Conservation (phyloP, 1,140 invertebrate species). For the Drepana arcuata region DNA sequence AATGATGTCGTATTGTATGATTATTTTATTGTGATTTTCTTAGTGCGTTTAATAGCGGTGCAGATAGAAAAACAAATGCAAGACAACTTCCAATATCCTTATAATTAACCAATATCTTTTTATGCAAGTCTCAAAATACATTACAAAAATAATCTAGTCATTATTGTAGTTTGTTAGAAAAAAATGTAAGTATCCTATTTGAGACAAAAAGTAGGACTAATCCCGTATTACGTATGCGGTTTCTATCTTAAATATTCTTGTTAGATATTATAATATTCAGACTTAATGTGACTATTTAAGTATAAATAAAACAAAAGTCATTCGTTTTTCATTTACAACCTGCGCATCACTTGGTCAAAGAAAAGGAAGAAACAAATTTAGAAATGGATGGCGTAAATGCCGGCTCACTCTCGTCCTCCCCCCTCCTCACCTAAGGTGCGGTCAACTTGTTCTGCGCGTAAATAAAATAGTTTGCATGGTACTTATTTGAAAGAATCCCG, state of each 20-base stretch:
- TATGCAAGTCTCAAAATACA: constrained; percentile 41
- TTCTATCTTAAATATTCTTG: constrained; percentile 42
- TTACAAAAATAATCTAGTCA: constrained; percentile 62
- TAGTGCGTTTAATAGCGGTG: constrained; percentile 45
- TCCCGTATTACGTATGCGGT: constrained; percentile 31
- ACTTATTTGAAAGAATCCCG: too few relatives aligned
- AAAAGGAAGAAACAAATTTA: too few relatives aligned
- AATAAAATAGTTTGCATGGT: too few relatives aligned
- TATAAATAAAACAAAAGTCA: constrained; percentile 32
- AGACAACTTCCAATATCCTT: constrained; percentile 55
- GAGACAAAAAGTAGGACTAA: constrained; percentile 51
- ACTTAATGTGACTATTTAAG: constrained; percentile 49
- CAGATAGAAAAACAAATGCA: constrained; percentile 37
- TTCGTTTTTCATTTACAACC: too few relatives aligned
- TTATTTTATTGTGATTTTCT: constrained; percentile 43
- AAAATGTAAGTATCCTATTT: too few relatives aligned
- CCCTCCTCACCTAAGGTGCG: too few relatives aligned
- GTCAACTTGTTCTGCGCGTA: too few relatives aligned
- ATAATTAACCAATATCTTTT: constrained; percentile 56
- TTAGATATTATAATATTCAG: constrained; percentile 39
- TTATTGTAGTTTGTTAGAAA: too few relatives aligned
- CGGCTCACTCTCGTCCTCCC: too few relatives aligned
- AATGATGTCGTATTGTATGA: constrained; percentile 44
- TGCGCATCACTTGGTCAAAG: too few relatives aligned
- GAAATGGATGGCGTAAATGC: too few relatives aligned